Evolutionary conservation across 1,140 invertebrate species (phyloP).

Genomic region (Melanaphis sacchari): DNA sequence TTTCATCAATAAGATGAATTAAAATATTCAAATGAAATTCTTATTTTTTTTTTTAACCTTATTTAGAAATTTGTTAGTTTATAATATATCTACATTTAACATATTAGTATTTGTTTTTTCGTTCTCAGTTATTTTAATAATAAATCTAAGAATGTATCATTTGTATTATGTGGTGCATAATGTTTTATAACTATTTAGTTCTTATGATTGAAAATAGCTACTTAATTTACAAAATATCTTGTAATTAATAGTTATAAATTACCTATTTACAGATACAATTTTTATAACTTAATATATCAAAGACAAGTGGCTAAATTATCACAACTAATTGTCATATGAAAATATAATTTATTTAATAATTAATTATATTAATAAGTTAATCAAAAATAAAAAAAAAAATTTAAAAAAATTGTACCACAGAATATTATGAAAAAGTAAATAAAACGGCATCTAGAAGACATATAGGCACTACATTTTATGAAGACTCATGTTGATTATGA

Average conservation of each 20-base stretch:
- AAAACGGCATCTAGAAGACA: neutral
- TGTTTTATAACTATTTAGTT: neutral
- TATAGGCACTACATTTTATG: neutral
- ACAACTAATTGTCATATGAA: neutral
- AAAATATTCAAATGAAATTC: neutral
- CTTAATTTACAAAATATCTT: neutral
- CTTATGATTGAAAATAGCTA: neutral
- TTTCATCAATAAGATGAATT: neutral
- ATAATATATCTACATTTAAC: neutral
- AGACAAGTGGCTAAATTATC: neutral
- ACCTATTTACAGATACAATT: neutral
- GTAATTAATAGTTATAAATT: neutral
- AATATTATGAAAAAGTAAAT: neutral
- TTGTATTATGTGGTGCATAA: neutral
- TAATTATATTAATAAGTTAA: neutral
- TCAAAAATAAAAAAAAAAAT: neutral
- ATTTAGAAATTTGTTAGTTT: neutral
- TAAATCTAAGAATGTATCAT: neutral
- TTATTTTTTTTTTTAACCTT: neutral
- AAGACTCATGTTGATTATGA: neutral
- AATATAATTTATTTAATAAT: neutral
- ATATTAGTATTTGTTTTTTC: neutral
- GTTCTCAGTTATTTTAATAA: neutral
- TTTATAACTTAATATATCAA: neutral
- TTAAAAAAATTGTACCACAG: neutral